Conservation (phyloP, 2,113 vertebrate genomes). For the Tenrec ecaudatus region DNA sequence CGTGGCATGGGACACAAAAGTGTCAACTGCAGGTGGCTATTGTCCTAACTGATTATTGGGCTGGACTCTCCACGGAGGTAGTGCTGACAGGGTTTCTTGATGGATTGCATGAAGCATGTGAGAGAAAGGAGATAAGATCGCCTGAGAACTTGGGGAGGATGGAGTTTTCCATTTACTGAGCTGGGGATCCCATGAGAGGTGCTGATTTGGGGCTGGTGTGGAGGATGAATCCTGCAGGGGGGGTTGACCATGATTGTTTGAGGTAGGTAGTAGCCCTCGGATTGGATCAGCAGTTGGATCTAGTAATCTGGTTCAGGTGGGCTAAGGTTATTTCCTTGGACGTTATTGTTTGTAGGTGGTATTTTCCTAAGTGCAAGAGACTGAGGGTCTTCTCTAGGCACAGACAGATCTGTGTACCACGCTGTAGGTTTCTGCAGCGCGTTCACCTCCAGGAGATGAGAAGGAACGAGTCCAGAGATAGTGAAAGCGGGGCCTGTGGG, state of each 20-base stretch:
- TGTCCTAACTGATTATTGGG: neutral
- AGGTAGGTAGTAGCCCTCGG: neutral
- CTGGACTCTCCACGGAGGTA: neutral
- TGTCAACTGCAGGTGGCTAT: neutral
- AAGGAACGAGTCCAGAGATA: neutral
- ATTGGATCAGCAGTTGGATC: neutral
- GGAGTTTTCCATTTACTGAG: neutral
- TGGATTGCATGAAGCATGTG: neutral
- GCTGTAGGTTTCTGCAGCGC: neutral
- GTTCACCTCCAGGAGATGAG: slow-evolving; percentile 5
- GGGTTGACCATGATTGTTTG: neutral
- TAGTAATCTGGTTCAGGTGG: neutral
- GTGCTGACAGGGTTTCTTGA: neutral
- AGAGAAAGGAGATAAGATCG: neutral
- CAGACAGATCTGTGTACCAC: slow-evolving; percentile 1
- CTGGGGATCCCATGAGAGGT: neutral
- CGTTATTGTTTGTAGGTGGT: neutral
- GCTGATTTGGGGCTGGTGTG: neutral
- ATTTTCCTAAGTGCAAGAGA: slow-evolving; percentile 1
- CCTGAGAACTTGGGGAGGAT: neutral
- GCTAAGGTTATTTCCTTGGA: neutral
- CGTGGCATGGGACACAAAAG: neutral
- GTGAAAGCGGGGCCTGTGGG: neutral
- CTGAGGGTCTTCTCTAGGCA: neutral
- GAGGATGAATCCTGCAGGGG: neutral